Percentiles rank a stretch among this genome's conserved stretches.
These are phyloP conservation scores for Proisotoma minuta DNA, from an alignment of 2,888 invertebrate genomes.

Conservation along the genomic window DNA sequence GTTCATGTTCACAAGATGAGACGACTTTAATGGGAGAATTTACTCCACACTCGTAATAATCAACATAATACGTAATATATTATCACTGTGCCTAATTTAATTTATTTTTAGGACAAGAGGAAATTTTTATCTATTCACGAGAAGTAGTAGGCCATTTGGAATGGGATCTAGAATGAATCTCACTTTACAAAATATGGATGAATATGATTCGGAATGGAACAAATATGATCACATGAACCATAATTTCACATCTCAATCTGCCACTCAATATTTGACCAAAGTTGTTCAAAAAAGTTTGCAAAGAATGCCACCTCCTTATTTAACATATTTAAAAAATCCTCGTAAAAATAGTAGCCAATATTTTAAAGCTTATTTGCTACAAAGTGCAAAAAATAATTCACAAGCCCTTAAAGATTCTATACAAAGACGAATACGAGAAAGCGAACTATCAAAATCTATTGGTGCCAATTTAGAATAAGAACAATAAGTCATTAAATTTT, in stretches of 20 bases:
- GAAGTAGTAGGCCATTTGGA: slow-evolving; percentile 27
- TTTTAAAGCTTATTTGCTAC: too few relatives aligned
- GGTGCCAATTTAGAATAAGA: too few relatives aligned
- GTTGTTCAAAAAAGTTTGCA: slow-evolving; percentile 8
- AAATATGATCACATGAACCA: not conserved
- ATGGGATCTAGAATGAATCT: slow-evolving; percentile 19
- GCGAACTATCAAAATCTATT: too few relatives aligned
- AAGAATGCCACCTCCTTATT: not conserved
- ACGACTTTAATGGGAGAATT: slow-evolving; percentile 28
- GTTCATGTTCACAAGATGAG: slow-evolving; percentile 18
- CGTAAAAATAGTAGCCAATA: too few relatives aligned
- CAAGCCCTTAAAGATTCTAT: too few relatives aligned
- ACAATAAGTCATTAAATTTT: too few relatives aligned
- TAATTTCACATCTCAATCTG: not conserved
- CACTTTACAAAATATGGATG: slow-evolving; percentile 22
- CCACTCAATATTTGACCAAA: not conserved
- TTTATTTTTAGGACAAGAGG: too few relatives aligned
- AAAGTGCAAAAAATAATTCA: too few relatives aligned
- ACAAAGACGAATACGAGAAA: too few relatives aligned
- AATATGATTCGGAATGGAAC: slow-evolving; percentile 26
- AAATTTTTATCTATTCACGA: slow-evolving; percentile 33
- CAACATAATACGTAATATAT: too few relatives aligned
- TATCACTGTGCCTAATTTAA: too few relatives aligned
- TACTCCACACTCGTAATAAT: slow-evolving; percentile 14
- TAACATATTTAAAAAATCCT: too few relatives aligned